Evolutionary conservation across 2,113 vertebrate genomes (phyloP), one percentile per base, ranked within the genome.

Genomic region (Peromyscus leucopus): DNA sequence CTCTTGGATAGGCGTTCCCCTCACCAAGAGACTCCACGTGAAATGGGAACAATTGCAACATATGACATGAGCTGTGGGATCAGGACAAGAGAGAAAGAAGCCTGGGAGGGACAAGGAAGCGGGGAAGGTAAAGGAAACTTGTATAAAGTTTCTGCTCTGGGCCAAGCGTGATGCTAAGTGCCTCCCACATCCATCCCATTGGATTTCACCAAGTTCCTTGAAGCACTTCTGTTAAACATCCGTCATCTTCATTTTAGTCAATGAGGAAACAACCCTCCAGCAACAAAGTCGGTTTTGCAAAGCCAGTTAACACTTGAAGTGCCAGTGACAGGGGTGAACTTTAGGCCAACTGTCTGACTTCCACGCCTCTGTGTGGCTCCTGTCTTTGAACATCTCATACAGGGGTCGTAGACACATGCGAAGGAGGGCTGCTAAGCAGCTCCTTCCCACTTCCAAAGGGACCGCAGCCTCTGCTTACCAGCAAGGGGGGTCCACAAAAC

Each of bases 171-270:
- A 2, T 65, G 51, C 9, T 48, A 95, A 85, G 76, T 7, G 33
- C 28, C 71, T 89, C 76, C 59, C 92, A 61, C 1, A 5, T 17
- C 46, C 36, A 13, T 88, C 94, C 79, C 63, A n/a, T 0, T 79
- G 74, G 4, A 42, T 48, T 26, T 90, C 24, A 33, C 7, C 10
- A 28, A 26, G 36, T 46, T n/a, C 51, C 67, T n/a, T 1, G 4
- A 93, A 80, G 72, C 69, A 39, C 26, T 97, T 91, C 36, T 55
- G 5, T 57, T 33, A 92, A 11, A 28, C 46, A 28, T 8, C 91
- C 51, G 17, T 4, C 17, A 75, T 94, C n/a, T 88, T 90, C 75
- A 78, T 71, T 92, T 75, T 65, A 71, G 80, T 59, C 15, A 22
- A 7, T 51, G n/a, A 90, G 39, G 63, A 94, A 96, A 74, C 57